phyloP scores from a whole-genome alignment of 1,140 invertebrate genomes.

The Drosophila insularis region DNA sequence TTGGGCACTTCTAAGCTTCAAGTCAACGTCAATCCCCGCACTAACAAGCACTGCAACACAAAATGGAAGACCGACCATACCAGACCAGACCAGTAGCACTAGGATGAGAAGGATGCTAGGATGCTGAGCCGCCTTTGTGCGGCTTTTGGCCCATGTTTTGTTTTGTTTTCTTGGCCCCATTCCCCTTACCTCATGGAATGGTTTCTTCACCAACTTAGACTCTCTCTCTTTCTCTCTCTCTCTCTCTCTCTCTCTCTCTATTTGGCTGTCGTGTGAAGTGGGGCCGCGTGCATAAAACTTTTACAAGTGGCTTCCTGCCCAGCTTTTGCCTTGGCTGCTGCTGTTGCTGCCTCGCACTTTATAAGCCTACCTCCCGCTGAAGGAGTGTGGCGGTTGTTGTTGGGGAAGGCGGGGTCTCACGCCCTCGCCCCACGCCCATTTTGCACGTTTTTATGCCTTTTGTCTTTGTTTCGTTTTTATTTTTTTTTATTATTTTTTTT shows the following conservation, averaged over 20 bases:
- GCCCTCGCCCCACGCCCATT: constrained; percentile 48
- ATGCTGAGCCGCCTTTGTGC: constrained; percentile 48
- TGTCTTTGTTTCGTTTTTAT: constrained; percentile 74
- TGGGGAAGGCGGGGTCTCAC: not conserved
- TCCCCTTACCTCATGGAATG: not conserved
- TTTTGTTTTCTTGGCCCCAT: constrained; percentile 19
- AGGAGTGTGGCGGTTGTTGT: not conserved
- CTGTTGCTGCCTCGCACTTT: constrained; percentile 58
- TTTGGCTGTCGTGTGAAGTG: constrained; percentile 72
- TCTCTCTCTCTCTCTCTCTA: not conserved
- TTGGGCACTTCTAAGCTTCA: constrained; percentile 68
- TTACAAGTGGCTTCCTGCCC: constrained; percentile 77
- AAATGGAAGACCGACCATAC: not conserved
- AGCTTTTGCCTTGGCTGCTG: constrained; percentile 8
- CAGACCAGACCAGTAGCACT: not conserved
- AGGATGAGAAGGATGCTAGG: constrained; percentile 37
- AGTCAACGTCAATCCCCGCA: constrained; percentile 71
- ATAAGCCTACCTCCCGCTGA: constrained; percentile 55
- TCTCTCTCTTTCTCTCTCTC: not conserved
- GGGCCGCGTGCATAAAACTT: constrained; percentile 78
- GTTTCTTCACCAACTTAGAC: not conserved
- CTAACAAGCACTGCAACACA: constrained; percentile 70
- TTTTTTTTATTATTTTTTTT: constrained; percentile 43
- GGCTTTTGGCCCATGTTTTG: constrained; percentile 49
- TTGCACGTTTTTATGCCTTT: constrained; percentile 77